phyloP scores from a whole-genome alignment of 2,888 invertebrate species.

The Notodonta dromedarius region DNA sequence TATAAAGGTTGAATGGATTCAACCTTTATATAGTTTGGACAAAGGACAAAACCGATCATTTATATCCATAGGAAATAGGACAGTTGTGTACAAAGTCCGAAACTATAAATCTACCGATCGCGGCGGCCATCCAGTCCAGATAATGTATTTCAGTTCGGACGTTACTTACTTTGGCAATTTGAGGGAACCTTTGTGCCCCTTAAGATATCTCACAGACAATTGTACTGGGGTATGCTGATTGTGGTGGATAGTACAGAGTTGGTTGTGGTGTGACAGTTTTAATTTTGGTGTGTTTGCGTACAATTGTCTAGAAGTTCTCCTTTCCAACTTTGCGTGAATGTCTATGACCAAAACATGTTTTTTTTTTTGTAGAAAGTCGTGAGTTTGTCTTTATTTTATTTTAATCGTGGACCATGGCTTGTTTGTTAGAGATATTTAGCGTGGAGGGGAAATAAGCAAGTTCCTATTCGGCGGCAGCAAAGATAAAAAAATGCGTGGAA shows the following conservation, averaged over 20 bases:
- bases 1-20: constrained; percentile 18
- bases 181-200: constrained; percentile 82
- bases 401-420: too few species aligned
- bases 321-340: too few species aligned
- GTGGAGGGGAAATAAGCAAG: too few species aligned
- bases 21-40: constrained; percentile 9
- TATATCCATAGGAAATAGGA: constrained; percentile 66
- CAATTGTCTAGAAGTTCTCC: too few species aligned
- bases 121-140: constrained; percentile 71
- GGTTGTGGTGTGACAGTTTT: constrained; percentile 30
- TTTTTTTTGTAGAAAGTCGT: too few species aligned
- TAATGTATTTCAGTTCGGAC: constrained; percentile 84
- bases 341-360: too few species aligned
- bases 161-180: constrained; percentile 83
- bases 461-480: too few species aligned
- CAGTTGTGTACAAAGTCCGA: constrained; percentile 58
- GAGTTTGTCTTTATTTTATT: too few species aligned
- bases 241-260: constrained; percentile 41
- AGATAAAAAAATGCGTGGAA: too few species aligned
- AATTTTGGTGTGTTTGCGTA: constrained; percentile 26
- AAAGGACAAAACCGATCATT: constrained; percentile 47
- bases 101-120: constrained; percentile 73
- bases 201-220: constrained; percentile 82
- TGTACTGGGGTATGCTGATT: constrained; percentile 65
- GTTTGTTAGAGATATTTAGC: too few species aligned